These are phyloP conservation scores for Discoglossus pictus DNA, from an alignment of 2,797 vertebrate species.

Conservation along the genomic window DNA sequence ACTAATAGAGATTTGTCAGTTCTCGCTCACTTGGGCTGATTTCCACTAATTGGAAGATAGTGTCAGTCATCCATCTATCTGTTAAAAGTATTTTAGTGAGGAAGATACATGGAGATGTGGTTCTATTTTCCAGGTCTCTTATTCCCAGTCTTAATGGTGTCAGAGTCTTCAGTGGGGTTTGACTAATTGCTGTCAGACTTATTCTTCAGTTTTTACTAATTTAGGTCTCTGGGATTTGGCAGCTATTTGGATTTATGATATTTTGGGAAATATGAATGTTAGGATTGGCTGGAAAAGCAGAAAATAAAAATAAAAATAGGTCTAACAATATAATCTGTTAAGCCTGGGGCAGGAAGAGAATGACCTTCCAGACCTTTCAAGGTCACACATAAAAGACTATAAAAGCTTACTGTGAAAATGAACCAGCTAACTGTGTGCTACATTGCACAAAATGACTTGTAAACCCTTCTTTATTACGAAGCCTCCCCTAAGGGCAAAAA, in stretches of 20 bases:
- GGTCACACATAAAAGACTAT: slow-evolving; percentile 16
- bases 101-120: slow-evolving; percentile 35
- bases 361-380: slow-evolving; percentile 7
- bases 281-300: slow-evolving; percentile 2
- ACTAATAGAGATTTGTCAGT: slow-evolving; percentile 44
- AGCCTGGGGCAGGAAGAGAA: background rate
- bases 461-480: too few species aligned
- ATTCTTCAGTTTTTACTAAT: slow-evolving; percentile 45
- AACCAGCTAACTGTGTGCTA: background rate
- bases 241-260: slow-evolving; percentile 31
- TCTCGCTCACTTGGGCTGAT: slow-evolving; percentile 49
- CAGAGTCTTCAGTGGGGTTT: slow-evolving; percentile 46
- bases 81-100: slow-evolving; percentile 33
- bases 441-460: too few species aligned
- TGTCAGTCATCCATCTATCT: slow-evolving; percentile 47
- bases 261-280: slow-evolving; percentile 21
- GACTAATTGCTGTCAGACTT: slow-evolving; percentile 49
- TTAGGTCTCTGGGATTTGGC: slow-evolving; percentile 43
- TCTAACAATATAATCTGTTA: slow-evolving; percentile 1
- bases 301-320: slow-evolving; percentile 11
- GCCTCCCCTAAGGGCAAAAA: too few species aligned
- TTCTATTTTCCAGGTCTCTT: slow-evolving; percentile 41
- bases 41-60: slow-evolving; percentile 44
- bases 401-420: background rate
- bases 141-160: slow-evolving; percentile 51